Base-by-base conservation (phyloP, 2,888 invertebrate genomes). In the Calameuta pallipes region DNA sequence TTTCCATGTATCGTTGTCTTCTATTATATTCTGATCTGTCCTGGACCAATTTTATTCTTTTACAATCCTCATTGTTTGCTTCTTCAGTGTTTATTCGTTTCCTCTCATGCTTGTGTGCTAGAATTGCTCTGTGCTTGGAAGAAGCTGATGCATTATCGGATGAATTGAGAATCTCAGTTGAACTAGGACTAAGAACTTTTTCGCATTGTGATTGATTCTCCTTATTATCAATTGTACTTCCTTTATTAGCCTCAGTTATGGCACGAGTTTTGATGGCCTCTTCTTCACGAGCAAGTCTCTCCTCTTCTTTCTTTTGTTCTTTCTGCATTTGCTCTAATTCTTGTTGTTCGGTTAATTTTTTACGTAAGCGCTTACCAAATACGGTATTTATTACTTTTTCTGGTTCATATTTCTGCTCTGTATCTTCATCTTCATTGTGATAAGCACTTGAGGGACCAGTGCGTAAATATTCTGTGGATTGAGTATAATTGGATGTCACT, bases 361-460 rank as follows among this genome's bases (percentile, higher is more conserved):
- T 88, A 33, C 81, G 82, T 13, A 91, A 80, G 75, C 91, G 84
- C 78, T 89, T 85, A 1, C 89, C 88, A 79, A 87, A 91, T 2
- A 91, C 30, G 0, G 91, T 91, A 11, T 68, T 76, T 4, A 75
- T 73, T 6, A 75, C 76, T 76, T 78, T 81, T 11, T 78, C 79
- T 9, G 80, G 79, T 68, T 81, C 73, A 78, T 83, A 85, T 2
- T 79, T 81, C 78, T 83, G 77, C 41, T 85, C 84, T 1, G 80
- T 56, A 12, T 75, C 78, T 23, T 81, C 77, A 12, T 71, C 81
- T 71, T 71, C 23, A 34, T 71, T 34, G 13, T 71, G 34, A 71
- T 71, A 23, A 71, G 15, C 33, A 71, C 34, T 34, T 3, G 34
- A 31, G 12, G 56, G 56, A 23, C 23, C 56, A 56, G 23, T 23